Evolutionary conservation across 2,888 invertebrate species (phyloP), one percentile per base, ranked within the genome.

Genomic region (Thalpophila matura): DNA sequence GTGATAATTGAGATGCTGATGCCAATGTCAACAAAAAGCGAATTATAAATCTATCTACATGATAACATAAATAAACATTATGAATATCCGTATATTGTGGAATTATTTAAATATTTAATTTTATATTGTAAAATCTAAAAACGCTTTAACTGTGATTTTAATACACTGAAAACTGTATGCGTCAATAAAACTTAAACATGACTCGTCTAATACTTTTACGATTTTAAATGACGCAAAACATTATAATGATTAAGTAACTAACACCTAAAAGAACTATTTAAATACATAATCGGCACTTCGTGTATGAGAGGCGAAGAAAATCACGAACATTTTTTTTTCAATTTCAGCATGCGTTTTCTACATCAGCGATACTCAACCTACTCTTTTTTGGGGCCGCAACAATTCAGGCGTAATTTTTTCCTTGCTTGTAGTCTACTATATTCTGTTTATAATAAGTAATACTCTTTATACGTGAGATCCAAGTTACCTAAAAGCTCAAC

Each of bases 341-440:
- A 46, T 53, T 49, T 45, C 27, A 24, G 40, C 42, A 42, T 51
- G 35, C 24, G 26, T 46, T 69, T 46, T 50, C 58, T 45, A 59
- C 49, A 45, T 45, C 73, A 56, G 46, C 24, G 64, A 47, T 63
- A 63, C 71, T 76, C 72, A 71, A 76, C 47, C 72, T 56, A 35
- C 9, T 12, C 37, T 42, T 45, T 40, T 50, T 31, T 31, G 5
- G 20, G 37, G 24, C 61, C 40, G 46, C 35, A 51, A 40, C 16
- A 26, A 12, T 33, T 33, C 27, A 33, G 16, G 29, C 45, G 7
- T 26, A 50, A 14, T 14, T 9, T 43, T 29, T 16, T 9, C 49
- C 10, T 45, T 31, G 9, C 38, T 22, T n/a, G 12, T n/a, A n/a
- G n/a, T 37, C 16, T 12, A 43, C 18, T 38, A n/a, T n/a, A n/a